These are phyloP conservation scores for Mylabris phalerata DNA, from an alignment of 1,140 invertebrate species.

Conservation along the genomic window DNA sequence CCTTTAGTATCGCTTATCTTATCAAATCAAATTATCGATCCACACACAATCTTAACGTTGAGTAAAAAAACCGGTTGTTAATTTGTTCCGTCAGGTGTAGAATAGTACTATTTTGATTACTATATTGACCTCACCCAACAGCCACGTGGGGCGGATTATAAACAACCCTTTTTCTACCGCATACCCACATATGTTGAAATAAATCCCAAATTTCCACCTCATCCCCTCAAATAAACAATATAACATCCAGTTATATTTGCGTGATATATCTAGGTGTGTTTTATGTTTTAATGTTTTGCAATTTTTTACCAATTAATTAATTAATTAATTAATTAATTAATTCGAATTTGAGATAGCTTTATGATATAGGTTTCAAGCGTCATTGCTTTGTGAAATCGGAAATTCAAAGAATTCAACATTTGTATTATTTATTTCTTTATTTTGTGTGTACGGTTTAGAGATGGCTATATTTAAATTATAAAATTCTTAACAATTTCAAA, in stretches of 20 bases:
- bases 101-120: background rate
- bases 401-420: constrained; percentile 19
- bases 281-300: no score
- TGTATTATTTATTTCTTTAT: constrained; percentile 24
- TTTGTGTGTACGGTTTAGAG: constrained; percentile 19
- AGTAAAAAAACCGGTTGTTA: background rate
- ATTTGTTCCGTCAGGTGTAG: constrained; percentile 1
- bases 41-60: background rate
- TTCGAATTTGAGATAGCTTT: no score
- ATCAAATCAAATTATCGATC: background rate
- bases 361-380: background rate
- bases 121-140: no score
- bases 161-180: background rate
- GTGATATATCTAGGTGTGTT: no score
- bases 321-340: no score
- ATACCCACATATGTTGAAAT: background rate
- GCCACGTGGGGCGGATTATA: constrained; percentile 3
- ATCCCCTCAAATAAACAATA: no score
- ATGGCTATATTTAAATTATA: constrained; percentile 21
- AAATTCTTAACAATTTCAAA: no score
- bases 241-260: no score
- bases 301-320: no score
- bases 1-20: background rate
- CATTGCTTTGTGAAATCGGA: constrained; percentile 1
- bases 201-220: background rate